Conservation (phyloP, 2,797 vertebrate genomes). For the Phoxinus dragarum region DNA sequence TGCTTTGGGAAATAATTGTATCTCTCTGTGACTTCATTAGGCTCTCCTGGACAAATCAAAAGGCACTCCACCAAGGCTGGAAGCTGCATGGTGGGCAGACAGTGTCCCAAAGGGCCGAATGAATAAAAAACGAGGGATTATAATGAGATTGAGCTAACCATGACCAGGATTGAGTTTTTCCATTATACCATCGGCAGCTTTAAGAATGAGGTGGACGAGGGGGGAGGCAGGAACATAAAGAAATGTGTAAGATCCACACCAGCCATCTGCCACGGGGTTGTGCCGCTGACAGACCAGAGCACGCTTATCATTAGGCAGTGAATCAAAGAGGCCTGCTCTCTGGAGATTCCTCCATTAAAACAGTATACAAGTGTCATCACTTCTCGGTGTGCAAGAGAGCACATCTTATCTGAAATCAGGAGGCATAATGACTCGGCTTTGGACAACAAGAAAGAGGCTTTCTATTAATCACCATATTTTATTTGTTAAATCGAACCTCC, state of each 20-base stretch:
- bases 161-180: constrained; percentile 85
- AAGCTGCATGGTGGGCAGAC: constrained; percentile 87
- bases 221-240: constrained; percentile 75
- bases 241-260: constrained; percentile 81
- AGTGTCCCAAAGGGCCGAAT: constrained; percentile 85
- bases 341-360: constrained; percentile 80
- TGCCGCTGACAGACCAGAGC: constrained; percentile 72
- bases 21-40: constrained; percentile 88
- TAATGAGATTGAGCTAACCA: constrained; percentile 97
- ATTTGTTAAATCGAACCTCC: constrained; percentile 61
- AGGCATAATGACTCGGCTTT: constrained; percentile 62
- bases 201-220: constrained; percentile 66
- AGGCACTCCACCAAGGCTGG: constrained; percentile 84
- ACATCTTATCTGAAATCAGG: constrained; percentile 55
- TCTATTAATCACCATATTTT: constrained; percentile 58
- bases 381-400: constrained; percentile 60
- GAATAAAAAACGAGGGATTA: constrained; percentile 87
- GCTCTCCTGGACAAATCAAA: constrained; percentile 84
- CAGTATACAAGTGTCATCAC: constrained; percentile 70
- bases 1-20: constrained; percentile 87
- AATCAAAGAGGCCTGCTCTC: constrained; percentile 79
- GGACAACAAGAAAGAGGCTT: constrained; percentile 54
- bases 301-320: constrained; percentile 80
- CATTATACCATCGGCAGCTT: constrained; percentile 80
- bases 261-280: constrained; percentile 85